Base-by-base conservation (phyloP, 53 echinoderm and acorn worm genomes). In the Apostichopus leukothele region DNA sequence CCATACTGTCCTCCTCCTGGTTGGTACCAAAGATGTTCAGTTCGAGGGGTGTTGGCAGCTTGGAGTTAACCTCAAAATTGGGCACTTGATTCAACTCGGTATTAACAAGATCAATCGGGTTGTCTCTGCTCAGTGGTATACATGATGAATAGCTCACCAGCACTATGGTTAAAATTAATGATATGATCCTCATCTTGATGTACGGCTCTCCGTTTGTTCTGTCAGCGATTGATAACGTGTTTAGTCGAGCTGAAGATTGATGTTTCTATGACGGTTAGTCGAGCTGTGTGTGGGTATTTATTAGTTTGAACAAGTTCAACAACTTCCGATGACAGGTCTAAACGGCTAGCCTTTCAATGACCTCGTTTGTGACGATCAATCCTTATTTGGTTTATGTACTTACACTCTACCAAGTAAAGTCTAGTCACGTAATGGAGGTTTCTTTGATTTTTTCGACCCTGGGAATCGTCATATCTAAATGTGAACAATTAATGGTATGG, bases 1-100 rank as follows among this genome's bases (percentile, higher is more conserved):
- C 92, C 92, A 90, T 88, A 78, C 83, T 92, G 74, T 75, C 92
- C 60, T 81, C 77, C 14, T 92, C 91, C 7, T 76, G 26, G 26
- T 91, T 61, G 51, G 84, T 88, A 18, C 91, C 91, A 63, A 91
- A 91, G 26, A 27, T 88, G 50, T 53, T 57, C 84, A 91, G 88
- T 2, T 91, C 92, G 52, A 68, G 14, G 18, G 68, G 68, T 68
- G 68, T 14, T 68, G 68, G 68, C 4, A 68, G 1, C 68, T 68
- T 68, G 68, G 12, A 68, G 68, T 68, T 68, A 68, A 68, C 68
- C 68, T 68, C 68, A 68, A 68, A 68, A 18, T 4, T 68, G 3
- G 68, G 68, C n/a, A n/a, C 68, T 68, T 68, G 68, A 68, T 20
- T 68, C 68, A 68, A 68, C 68, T 68, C 68, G 68, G 21, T 20